A percentile compares a stretch with the other conserved stretches of the same genome.
These are phyloP conservation scores for Phortica variegata DNA, from an alignment of 1,140 invertebrate species.

Conservation along the genomic window DNA sequence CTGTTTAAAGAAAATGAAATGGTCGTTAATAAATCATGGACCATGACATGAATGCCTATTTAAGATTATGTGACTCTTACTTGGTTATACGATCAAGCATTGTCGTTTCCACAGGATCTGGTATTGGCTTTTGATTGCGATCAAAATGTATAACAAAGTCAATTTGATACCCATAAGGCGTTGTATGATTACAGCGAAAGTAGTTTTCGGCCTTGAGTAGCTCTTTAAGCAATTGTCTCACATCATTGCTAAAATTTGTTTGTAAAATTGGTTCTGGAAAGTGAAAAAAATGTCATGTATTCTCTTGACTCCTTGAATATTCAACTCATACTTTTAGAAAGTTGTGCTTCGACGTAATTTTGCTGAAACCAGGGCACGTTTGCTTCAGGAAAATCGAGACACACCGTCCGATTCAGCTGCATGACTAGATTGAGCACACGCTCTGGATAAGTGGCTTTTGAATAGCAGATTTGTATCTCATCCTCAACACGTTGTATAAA, in stretches of 20 bases:
- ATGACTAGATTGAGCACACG: conserved; percentile 61
- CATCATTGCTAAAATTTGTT: conserved; percentile 28
- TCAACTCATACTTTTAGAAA: conserved; percentile 38
- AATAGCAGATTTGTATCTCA: conserved; percentile 60
- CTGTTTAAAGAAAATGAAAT: conserved; percentile 36
- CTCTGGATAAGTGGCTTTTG: conserved; percentile 60
- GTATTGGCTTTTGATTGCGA: conserved; percentile 30
- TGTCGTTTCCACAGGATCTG: conserved; percentile 30
- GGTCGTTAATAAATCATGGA: no score
- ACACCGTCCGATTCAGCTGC: conserved; percentile 66
- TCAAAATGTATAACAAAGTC: conserved; percentile 56
- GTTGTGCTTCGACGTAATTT: conserved; percentile 61
- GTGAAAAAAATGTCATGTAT: conserved; percentile 19
- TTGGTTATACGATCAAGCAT: conserved; percentile 51
- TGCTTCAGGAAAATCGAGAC: conserved; percentile 64
- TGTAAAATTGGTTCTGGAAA: conserved; percentile 20
- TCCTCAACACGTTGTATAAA: conserved; percentile 62
- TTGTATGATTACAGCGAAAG: conserved; percentile 49
- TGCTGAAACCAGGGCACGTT: conserved; percentile 69
- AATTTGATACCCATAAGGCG: conserved; percentile 54
- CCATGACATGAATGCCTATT: no score
- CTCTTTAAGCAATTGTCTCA: conserved; percentile 25
- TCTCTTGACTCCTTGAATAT: neutral
- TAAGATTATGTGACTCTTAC: conserved; percentile 14
- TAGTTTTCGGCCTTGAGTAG: conserved; percentile 38